Evolutionary conservation across 2,888 invertebrate species (phyloP).

Genomic region (Saturnia pavonia): DNA sequence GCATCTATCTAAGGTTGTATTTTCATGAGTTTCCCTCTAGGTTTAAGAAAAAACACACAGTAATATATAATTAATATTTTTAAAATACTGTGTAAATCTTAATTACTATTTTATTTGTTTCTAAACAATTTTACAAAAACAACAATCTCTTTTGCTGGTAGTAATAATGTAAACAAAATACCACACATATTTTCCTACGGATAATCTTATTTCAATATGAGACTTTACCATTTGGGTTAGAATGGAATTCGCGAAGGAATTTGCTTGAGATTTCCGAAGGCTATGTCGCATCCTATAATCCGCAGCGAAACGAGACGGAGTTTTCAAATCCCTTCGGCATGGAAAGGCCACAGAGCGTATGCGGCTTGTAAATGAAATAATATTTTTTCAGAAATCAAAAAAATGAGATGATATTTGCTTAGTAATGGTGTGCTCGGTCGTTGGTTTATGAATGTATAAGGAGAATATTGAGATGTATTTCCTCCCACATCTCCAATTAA

Average conservation of each 20-base stretch:
- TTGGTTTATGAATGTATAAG: neutral
- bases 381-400: neutral
- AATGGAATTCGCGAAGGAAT: slow-evolving; percentile 9
- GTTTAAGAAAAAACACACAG: too few relatives aligned
- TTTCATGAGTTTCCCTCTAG: too few relatives aligned
- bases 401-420: neutral
- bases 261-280: slow-evolving; percentile 12
- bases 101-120: neutral
- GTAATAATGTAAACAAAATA: slow-evolving; percentile 2
- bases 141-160: neutral
- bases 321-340: slow-evolving; percentile 3
- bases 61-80: too few relatives aligned
- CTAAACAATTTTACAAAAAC: neutral
- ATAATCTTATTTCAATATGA: slow-evolving; percentile 11
- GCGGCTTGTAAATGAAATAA: neutral
- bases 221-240: slow-evolving; percentile 2
- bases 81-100: too few relatives aligned
- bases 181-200: slow-evolving; percentile 1
- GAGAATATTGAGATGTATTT: neutral
- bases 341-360: neutral
- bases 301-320: slow-evolving; percentile 8
- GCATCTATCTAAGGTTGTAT: neutral
- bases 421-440: neutral
- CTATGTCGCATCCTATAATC: slow-evolving; percentile 11
- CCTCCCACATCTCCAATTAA: too few relatives aligned